phyloP scores from a whole-genome alignment of 2,797 vertebrate species.

The Gallinago stenura region DNA sequence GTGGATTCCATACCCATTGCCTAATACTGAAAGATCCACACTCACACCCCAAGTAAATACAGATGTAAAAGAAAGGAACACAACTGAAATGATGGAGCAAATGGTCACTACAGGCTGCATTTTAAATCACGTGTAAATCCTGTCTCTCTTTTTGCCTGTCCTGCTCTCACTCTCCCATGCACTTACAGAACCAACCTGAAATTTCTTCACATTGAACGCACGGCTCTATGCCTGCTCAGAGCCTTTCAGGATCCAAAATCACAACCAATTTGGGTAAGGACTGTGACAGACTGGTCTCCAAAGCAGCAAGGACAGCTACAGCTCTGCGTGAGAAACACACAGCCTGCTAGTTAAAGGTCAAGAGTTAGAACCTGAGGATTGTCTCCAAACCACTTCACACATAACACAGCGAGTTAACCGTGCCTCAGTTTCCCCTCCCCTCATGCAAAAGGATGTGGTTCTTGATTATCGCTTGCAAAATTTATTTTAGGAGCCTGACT shows the following conservation, averaged over 20 bases:
- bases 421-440: background rate
- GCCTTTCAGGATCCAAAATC: background rate
- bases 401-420: background rate
- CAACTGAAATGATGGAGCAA: background rate
- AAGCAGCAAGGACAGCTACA: background rate
- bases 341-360: background rate
- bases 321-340: background rate
- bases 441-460: slow-evolving; percentile 9
- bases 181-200: background rate
- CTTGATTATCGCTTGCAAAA: background rate
- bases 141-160: background rate
- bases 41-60: background rate
- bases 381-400: background rate
- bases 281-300: background rate
- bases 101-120: background rate
- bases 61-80: background rate
- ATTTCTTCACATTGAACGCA: background rate
- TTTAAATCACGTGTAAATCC: background rate
- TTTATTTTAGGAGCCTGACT: background rate
- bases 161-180: background rate
- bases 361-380: background rate
- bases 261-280: background rate
- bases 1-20: background rate
- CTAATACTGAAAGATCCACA: background rate
- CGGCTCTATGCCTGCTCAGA: background rate